Conservation (phyloP, 2,113 vertebrate species). For the Apteryx mantelli region DNA sequence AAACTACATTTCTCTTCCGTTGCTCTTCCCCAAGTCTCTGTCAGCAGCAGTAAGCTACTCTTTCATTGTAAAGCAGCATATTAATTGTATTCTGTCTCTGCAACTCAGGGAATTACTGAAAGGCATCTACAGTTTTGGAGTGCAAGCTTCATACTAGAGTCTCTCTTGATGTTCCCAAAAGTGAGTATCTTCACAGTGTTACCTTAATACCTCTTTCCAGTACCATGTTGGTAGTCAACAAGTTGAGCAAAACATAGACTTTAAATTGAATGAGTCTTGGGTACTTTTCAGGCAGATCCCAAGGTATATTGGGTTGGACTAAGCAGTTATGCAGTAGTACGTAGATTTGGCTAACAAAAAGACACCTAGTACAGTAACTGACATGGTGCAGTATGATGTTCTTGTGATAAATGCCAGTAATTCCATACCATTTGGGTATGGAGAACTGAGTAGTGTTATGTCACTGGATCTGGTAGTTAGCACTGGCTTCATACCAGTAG, state of each 20-base stretch:
- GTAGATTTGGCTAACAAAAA: background rate
- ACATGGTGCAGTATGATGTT: background rate
- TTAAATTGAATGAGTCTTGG: background rate
- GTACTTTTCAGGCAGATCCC: background rate
- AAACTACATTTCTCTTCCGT: background rate
- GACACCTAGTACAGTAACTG: background rate
- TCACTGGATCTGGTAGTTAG: background rate
- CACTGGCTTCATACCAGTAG: background rate
- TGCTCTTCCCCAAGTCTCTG: too few species aligned
- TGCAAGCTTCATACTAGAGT: background rate
- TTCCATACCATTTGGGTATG: background rate
- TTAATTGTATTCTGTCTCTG: background rate
- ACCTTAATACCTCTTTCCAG: background rate
- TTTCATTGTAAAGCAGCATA: background rate
- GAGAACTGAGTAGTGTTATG: background rate
- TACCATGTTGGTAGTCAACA: background rate
- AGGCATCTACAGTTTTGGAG: background rate
- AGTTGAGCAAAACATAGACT: background rate
- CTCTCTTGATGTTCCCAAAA: background rate
- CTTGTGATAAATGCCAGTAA: background rate
- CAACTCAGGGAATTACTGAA: background rate
- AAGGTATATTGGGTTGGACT: background rate
- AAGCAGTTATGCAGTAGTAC: background rate
- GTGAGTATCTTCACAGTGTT: background rate
- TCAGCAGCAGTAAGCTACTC: background rate